These are phyloP conservation scores for Melanotaenia parkinsoni DNA, from an alignment of 2,797 vertebrate genomes.

Conservation along the genomic window DNA sequence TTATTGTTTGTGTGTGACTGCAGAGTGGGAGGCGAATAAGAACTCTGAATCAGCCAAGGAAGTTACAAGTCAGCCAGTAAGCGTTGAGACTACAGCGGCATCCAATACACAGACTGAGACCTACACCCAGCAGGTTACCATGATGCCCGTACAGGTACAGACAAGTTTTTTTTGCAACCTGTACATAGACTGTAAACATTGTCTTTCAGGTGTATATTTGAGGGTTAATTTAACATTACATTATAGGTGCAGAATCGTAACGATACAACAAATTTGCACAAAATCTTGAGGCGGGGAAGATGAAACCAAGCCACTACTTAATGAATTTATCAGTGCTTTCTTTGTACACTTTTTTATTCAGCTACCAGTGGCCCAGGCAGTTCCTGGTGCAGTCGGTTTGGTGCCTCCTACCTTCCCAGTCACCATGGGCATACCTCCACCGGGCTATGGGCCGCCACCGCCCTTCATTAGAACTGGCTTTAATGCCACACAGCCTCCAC, in stretches of 20 bases:
- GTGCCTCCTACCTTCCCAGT: constrained; percentile 94
- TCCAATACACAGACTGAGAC: constrained; percentile 88
- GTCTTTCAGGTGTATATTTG: not conserved
- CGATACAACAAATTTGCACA: not conserved
- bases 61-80: constrained; percentile 79
- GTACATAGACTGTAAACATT: not conserved
- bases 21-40: constrained; percentile 96
- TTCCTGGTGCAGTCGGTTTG: constrained; percentile 91
- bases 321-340: not conserved
- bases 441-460: constrained; percentile 93
- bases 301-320: not conserved
- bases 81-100: constrained; percentile 81
- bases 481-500: constrained; percentile 95
- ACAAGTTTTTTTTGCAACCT: constrained; percentile 13
- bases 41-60: constrained; percentile 90
- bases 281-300: not conserved
- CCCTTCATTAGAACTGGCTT: constrained; percentile 94
- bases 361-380: constrained; percentile 93
- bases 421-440: constrained; percentile 95
- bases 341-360: constrained; percentile 56
- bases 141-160: constrained; percentile 93
- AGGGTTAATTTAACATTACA: not conserved
- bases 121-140: constrained; percentile 91
- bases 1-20: constrained; percentile 22
- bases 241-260: too few species aligned